Evolutionary conservation across 92 coral and sea anemone genomes (phyloP).

Genomic region (Porites evermanni): DNA sequence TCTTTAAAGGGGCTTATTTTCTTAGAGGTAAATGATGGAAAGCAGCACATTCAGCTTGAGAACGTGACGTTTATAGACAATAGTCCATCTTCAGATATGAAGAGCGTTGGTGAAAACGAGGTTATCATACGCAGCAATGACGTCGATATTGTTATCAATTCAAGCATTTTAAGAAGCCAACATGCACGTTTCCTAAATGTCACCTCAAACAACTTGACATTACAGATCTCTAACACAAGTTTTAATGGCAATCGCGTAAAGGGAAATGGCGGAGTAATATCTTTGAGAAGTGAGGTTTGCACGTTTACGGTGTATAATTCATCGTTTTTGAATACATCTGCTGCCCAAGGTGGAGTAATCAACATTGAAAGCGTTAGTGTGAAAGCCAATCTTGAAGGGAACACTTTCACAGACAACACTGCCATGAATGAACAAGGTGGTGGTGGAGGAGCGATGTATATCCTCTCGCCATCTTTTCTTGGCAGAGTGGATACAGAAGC

Average conservation of each 20-base stretch:
- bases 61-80: slow-evolving; percentile 1
- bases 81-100: background rate
- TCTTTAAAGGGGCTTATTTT: background rate
- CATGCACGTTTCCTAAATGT: background rate
- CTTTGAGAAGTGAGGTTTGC: background rate
- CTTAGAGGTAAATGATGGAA: background rate
- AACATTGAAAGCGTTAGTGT: background rate
- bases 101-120: background rate
- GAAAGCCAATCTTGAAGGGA: background rate
- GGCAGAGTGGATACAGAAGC: too few species aligned
- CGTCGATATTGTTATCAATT: background rate
- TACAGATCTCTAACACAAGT: background rate
- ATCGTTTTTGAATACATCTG: background rate
- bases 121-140: background rate
- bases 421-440: background rate
- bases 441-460: background rate
- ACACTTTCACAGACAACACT: background rate
- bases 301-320: background rate
- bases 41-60: background rate
- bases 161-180: background rate
- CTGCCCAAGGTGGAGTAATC: background rate
- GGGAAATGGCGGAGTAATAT: too few species aligned
- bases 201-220: background rate
- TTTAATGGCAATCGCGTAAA: background rate
- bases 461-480: background rate